Conservation (phyloP, 2,797 vertebrate species). For the Anniella stebbinsi region DNA sequence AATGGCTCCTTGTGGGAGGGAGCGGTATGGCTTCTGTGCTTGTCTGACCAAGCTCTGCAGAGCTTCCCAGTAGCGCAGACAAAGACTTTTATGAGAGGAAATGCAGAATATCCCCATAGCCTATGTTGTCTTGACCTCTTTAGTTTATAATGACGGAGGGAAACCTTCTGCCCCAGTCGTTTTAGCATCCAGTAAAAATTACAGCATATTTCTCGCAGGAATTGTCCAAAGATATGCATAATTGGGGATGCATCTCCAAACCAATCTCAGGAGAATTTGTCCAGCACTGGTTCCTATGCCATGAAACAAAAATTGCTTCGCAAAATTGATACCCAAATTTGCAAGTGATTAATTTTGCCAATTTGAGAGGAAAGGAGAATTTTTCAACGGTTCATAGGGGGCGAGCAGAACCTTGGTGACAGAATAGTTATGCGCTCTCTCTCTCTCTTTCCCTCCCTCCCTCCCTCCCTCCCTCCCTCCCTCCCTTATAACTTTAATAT, state of each 20-base stretch:
- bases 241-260: background rate
- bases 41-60: background rate
- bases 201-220: background rate
- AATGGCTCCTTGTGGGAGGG: background rate
- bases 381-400: too few species aligned
- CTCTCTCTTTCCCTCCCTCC: too few species aligned
- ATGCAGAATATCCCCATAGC: background rate
- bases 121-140: background rate
- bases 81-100: background rate
- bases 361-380: too few species aligned
- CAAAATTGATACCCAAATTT: background rate
- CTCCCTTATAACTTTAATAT: too few species aligned
- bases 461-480: too few species aligned
- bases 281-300: too few species aligned
- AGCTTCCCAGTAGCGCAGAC: background rate
- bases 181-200: background rate
- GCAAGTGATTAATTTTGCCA: background rate
- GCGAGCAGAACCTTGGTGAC: too few species aligned
- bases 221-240: background rate
- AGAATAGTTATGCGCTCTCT: too few species aligned
- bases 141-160: background rate
- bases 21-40: too few species aligned
- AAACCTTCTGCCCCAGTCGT: background rate
- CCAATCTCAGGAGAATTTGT: background rate
- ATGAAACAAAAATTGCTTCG: background rate